A percentile compares a stretch with the other conserved stretches of the same genome.
Conservation (phyloP, 2,113 vertebrate genomes). For the Puffinus mauretanicus region DNA sequence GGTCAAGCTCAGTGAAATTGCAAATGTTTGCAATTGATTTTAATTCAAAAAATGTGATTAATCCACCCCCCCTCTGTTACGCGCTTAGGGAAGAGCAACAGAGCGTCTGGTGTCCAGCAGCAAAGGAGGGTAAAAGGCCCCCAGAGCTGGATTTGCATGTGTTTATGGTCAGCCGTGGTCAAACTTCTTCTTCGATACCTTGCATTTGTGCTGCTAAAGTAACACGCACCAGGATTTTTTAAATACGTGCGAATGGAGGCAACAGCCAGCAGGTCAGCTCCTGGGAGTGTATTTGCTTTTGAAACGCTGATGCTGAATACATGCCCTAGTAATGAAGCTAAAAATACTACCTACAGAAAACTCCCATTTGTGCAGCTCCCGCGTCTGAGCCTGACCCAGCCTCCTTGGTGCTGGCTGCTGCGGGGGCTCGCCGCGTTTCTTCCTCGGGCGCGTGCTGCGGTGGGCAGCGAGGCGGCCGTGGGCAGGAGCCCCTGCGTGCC, state of each 20-base stretch:
- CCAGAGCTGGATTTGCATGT: background rate
- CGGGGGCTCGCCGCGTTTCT: background rate
- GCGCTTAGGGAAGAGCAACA: background rate
- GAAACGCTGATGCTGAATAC: background rate
- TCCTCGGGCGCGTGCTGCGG: fast-evolving
- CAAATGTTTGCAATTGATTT: background rate
- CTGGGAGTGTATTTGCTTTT: background rate
- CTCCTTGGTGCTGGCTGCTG: background rate
- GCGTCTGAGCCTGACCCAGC: fast-evolving
- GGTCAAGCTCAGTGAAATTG: background rate
- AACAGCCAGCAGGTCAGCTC: background rate
- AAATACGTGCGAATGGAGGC: background rate
- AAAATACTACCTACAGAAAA: background rate
- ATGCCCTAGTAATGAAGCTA: background rate
- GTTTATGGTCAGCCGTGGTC: background rate
- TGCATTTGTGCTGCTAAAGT: background rate
- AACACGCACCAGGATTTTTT: background rate
- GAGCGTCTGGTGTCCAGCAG: background rate
- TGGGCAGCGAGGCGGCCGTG: background rate
- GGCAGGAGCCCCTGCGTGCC: background rate
- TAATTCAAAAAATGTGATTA: background rate
- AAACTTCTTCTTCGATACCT: background rate
- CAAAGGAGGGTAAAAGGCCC: background rate
- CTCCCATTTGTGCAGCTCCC: background rate
- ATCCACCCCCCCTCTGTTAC: background rate